A percentile compares a stretch with the other conserved stretches of the same genome.
These are phyloP conservation scores for Drosophila yakuba DNA, from an alignment of 1,140 invertebrate genomes.

Conservation along the genomic window DNA sequence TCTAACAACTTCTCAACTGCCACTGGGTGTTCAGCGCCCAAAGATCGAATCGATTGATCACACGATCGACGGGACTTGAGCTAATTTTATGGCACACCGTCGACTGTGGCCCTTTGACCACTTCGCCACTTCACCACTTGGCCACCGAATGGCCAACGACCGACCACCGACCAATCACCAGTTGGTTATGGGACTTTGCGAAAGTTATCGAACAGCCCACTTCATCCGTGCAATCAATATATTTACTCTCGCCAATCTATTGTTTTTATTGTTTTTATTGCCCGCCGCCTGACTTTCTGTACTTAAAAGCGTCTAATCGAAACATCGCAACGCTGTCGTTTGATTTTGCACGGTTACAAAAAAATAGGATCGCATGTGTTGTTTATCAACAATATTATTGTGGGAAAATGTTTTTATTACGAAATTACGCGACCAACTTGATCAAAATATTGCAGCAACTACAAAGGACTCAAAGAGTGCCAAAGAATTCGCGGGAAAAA, in stretches of 20 bases:
- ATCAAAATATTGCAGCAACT: neutral
- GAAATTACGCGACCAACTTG: neutral
- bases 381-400: neutral
- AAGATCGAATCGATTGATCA: conserved; percentile 19
- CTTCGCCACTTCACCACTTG: too few relatives aligned
- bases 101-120: conserved; percentile 1
- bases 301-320: conserved; percentile 65
- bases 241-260: conserved; percentile 43
- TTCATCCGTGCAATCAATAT: conserved; percentile 50
- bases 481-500: too few relatives aligned
- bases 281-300: conserved; percentile 37
- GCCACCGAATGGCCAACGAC: neutral
- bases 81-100: conserved; percentile 34
- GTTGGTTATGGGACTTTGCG: neutral
- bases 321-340: conserved; percentile 18
- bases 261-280: conserved; percentile 53
- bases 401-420: neutral
- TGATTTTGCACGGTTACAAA: neutral
- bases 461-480: neutral
- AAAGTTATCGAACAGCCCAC: conserved; percentile 72
- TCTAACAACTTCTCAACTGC: conserved; percentile 36
- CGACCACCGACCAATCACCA: neutral
- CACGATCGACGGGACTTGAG: conserved; percentile 18
- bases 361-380: neutral
- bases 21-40: conserved; percentile 8